These are phyloP conservation scores for Metopia argyrocephala DNA, from an alignment of 2,888 invertebrate species.

Conservation along the genomic window DNA sequence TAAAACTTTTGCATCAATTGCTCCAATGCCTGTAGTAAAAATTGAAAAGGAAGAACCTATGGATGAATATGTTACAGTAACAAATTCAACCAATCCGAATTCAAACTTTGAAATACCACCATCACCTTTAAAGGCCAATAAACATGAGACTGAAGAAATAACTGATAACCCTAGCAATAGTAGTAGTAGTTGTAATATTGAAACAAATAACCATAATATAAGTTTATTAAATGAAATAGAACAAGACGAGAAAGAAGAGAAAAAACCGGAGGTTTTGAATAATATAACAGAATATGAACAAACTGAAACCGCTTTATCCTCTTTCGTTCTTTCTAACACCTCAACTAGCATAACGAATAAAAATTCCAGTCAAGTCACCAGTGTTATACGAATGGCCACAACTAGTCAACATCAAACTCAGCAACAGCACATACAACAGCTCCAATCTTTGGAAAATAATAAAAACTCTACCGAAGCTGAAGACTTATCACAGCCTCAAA, in stretches of 20 bases:
- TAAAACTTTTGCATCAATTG: conserved; percentile 67
- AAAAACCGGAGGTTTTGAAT: conserved; percentile 52
- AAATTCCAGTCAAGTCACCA: conserved; percentile 72
- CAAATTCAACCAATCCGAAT: conserved; percentile 17
- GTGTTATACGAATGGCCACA: conserved; percentile 77
- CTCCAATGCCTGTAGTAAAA: conserved; percentile 73
- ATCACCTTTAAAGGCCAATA: conserved; percentile 65
- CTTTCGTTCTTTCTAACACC: conserved; percentile 23
- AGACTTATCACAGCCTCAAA: conserved; percentile 67
- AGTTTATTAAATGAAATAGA: conserved; percentile 43
- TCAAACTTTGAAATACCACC: conserved; percentile 56
- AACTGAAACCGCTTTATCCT: conserved; percentile 17
- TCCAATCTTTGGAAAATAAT: conserved; percentile 8
- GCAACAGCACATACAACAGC: conserved; percentile 49
- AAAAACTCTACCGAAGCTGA: conserved; percentile 65
- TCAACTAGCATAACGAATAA: conserved; percentile 51
- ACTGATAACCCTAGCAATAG: conserved; percentile 65
- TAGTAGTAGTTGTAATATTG: conserved; percentile 57
- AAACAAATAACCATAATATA: conserved; percentile 47
- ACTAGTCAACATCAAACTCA: conserved; percentile 66
- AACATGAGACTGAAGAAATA: conserved; percentile 68
- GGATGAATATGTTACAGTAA: conserved; percentile 70
- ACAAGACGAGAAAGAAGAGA: conserved; percentile 41
- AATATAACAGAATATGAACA: conserved; percentile 31
- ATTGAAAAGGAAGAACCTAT: conserved; percentile 75